Evolutionary conservation across 2,888 invertebrate genomes (phyloP).

Genomic region (Pemphredon lugubris): DNA sequence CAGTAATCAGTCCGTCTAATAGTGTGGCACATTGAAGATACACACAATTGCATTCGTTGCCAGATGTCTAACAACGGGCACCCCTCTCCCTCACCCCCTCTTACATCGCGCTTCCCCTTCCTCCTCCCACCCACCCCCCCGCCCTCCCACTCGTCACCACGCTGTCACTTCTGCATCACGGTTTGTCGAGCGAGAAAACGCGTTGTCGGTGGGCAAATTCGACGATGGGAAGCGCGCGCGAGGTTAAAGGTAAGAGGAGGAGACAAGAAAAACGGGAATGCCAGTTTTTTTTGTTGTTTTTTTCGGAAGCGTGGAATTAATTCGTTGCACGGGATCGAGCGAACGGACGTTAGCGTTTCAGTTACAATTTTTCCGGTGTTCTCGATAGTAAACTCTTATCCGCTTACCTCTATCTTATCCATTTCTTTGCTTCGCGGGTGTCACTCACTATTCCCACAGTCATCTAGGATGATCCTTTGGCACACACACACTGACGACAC

Average conservation of each 20-base stretch:
- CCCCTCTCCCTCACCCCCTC: conserved; percentile 46
- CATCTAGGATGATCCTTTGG: conserved; percentile 76
- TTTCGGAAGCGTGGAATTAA: no score
- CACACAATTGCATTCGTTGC: conserved; percentile 75
- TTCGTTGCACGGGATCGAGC: no score
- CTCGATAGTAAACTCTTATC: no score
- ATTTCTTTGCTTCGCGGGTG: conserved; percentile 75
- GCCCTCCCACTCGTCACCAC: conserved; percentile 57
- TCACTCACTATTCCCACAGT: conserved; percentile 77
- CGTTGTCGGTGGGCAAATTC: conserved; percentile 49
- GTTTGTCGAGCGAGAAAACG: conserved; percentile 55
- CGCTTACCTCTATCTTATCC: conserved; percentile 80
- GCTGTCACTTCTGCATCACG: conserved; percentile 73
- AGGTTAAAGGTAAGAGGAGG: conserved; percentile 29
- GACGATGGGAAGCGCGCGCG: conserved; percentile 46
- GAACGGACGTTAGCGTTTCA: conserved; percentile 1
- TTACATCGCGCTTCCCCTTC: no score
- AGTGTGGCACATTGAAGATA: conserved; percentile 75
- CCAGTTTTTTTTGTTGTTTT: no score
- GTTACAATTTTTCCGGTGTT: conserved; percentile 10
- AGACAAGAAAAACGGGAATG: conserved; percentile 14
- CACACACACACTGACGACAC: conserved; percentile 72
- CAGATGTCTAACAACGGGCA: conserved; percentile 76
- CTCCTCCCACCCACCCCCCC: conserved; percentile 48
- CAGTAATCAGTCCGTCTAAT: conserved; percentile 75